A percentile compares a stretch with the other conserved stretches of the same genome.
phyloP scores from a whole-genome alignment of 1,140 invertebrate species.

The Drosophila tristis region DNA sequence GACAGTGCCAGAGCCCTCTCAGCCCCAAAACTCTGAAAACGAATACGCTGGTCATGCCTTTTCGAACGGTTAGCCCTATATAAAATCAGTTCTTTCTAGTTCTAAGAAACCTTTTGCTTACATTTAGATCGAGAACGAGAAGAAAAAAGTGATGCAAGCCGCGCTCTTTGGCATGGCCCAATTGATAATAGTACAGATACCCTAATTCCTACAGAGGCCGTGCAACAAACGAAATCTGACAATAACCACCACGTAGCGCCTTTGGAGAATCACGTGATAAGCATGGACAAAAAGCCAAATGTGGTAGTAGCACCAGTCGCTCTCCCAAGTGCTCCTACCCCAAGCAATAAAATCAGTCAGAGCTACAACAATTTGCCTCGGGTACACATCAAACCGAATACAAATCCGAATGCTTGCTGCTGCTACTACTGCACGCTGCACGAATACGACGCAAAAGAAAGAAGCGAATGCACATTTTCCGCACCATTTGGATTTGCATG shows the following conservation, averaged over 20 bases:
- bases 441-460: constrained; percentile 22
- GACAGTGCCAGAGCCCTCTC: constrained; percentile 16
- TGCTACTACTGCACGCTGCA: background rate
- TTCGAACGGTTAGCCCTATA: constrained; percentile 15
- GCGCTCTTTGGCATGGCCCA: constrained; percentile 57
- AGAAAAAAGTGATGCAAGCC: constrained; percentile 53
- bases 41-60: background rate
- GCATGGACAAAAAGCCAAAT: constrained; percentile 10
- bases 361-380: constrained; percentile 68
- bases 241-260: background rate
- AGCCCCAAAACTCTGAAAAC: constrained; percentile 2
- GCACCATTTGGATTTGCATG: constrained; percentile 48
- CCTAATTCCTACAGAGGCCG: constrained; percentile 73
- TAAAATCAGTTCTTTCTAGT: background rate
- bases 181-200: constrained; percentile 85
- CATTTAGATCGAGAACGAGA: constrained; percentile 40
- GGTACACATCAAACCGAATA: constrained; percentile 58
- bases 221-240: constrained; percentile 14
- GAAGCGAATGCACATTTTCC: constrained; percentile 15
- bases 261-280: constrained; percentile 4
- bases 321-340: constrained; percentile 5
- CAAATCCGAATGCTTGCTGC: background rate
- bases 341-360: constrained; percentile 55
- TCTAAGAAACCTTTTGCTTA: background rate
- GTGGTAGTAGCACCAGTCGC: background rate